Evolutionary conservation across 1,140 invertebrate genomes (phyloP).

Genomic region (Scylla paramamosain): DNA sequence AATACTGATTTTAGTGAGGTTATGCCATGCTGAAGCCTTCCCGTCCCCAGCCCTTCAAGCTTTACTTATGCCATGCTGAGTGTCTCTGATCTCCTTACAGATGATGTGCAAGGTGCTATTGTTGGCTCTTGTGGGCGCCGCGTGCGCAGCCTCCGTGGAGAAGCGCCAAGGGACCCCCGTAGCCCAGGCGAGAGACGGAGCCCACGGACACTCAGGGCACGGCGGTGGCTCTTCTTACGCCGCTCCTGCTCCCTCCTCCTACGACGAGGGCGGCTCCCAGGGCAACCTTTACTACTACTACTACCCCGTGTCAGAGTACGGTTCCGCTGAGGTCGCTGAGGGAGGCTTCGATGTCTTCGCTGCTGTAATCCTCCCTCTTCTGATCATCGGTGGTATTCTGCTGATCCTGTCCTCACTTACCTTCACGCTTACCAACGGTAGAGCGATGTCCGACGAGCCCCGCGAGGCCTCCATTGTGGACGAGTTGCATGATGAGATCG

Average conservation of each 20-base stretch:
- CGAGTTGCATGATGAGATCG: slow-evolving; percentile 73
- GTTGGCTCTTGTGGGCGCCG: slow-evolving; percentile 57
- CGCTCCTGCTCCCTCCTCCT: slow-evolving; percentile 67
- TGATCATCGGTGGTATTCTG: slow-evolving; percentile 72
- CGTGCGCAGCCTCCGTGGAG: slow-evolving; percentile 58
- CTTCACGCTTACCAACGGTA: slow-evolving; percentile 70
- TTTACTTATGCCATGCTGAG: too few relatives aligned
- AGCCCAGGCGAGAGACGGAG: slow-evolving; percentile 49
- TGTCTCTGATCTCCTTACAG: background rate
- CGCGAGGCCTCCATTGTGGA: slow-evolving; percentile 61
- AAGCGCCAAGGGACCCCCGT: background rate
- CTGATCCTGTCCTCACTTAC: slow-evolving; percentile 72
- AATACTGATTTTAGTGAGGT: too few relatives aligned
- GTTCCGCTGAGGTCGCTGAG: slow-evolving; percentile 48
- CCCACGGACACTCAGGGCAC: background rate
- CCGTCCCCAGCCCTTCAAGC: too few relatives aligned
- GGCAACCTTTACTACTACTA: slow-evolving; percentile 78
- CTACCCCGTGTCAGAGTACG: slow-evolving; percentile 76
- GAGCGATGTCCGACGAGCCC: background rate
- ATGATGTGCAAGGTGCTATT: slow-evolving; percentile 59
- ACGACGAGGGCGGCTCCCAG: slow-evolving; percentile 70
- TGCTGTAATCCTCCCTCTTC: slow-evolving; percentile 72
- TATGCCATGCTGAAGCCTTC: too few relatives aligned
- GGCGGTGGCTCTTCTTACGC: slow-evolving; percentile 56
- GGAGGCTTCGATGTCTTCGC: slow-evolving; percentile 70